Base-by-base conservation (phyloP, 2,113 vertebrate species). In the Catharus minimus region DNA sequence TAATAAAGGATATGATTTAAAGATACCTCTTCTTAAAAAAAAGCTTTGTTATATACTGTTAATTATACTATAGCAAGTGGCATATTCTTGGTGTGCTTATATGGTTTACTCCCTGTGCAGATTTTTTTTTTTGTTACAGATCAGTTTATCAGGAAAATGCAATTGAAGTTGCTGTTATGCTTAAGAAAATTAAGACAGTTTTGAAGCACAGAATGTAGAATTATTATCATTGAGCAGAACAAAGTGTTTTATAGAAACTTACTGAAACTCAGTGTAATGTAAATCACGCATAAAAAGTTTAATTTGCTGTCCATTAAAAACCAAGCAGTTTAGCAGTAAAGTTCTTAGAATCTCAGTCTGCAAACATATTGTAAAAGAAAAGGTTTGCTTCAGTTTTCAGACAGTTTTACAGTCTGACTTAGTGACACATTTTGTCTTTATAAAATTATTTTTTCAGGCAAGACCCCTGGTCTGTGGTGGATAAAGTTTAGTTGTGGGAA, bases 231-330 rank as follows among this genome's bases (percentile, higher is more conserved):
- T 96, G 94, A 96, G 90, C 87, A 97, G 94, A 97, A 97, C 72
- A 97, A 93, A 92, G 41, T 85, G 88, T 96, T 97, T 96, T 93
- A 95, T 96, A 95, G 94, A 96, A 97, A 95, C 65, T 91, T 96
- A 95, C 69, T 95, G 95, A 96, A 96, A 96, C 92, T 96, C 93
- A 96, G 93, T 93, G 28, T 97, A 94, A 95, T 95, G 93, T 86
- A 97, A 94, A 90, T 64, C 92, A 92, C 94, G 94, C 77, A 38
- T 88, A 86, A 89, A 61, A 92, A 95, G 87, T 95, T 96, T 94
- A 96, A 96, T 84, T 92, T 96, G 90, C 95, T 90, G 93, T 67
- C 86, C 89, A 93, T 91, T 97, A 96, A 95, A 96, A 93, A 95
- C 94, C 93, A 94, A 94, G 85, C 89, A 91, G 80, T 95, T 96